Evolutionary conservation across 2,113 vertebrate genomes (phyloP).

Genomic region (Girardinichthys multiradiatus): DNA sequence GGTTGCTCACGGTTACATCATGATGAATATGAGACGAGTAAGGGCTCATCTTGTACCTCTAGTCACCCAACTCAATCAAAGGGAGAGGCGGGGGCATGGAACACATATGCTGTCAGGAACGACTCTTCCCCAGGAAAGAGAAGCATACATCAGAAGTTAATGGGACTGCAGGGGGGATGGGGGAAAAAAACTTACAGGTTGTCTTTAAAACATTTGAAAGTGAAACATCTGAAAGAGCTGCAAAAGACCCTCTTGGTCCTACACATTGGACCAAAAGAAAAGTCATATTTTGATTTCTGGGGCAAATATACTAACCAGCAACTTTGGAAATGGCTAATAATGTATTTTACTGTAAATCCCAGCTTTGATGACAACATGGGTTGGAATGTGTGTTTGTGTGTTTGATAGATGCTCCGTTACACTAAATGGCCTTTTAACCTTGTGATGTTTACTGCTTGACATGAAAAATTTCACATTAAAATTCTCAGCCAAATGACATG

Average conservation of each 20-base stretch:
- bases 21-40: conserved; percentile 91
- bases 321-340: conserved; percentile 18
- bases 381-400: conserved; percentile 40
- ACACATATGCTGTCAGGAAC: conserved; percentile 45
- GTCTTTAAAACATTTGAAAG: neutral
- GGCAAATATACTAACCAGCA: conserved; percentile 55
- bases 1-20: conserved; percentile 98
- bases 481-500: conserved; percentile 73
- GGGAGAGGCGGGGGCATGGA: conserved; percentile 45
- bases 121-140: conserved; percentile 26
- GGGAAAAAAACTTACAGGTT: conserved; percentile 4
- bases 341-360: conserved; percentile 49
- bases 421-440: conserved; percentile 53
- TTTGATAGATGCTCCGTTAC: conserved; percentile 35
- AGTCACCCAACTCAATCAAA: conserved; percentile 73
- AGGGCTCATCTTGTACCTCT: conserved; percentile 84
- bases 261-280: neutral
- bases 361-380: conserved; percentile 55
- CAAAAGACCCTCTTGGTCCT: conserved; percentile 23
- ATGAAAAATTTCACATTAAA: conserved; percentile 73
- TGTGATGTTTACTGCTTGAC: conserved; percentile 57
- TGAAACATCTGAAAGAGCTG: conserved; percentile 6
- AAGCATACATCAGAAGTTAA: conserved; percentile 45
- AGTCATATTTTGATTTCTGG: neutral
- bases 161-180: conserved; percentile 14